A percentile compares a stretch with the other conserved stretches of the same genome.
Conservation (phyloP, 2,113 vertebrate genomes). For the Esox niger region DNA sequence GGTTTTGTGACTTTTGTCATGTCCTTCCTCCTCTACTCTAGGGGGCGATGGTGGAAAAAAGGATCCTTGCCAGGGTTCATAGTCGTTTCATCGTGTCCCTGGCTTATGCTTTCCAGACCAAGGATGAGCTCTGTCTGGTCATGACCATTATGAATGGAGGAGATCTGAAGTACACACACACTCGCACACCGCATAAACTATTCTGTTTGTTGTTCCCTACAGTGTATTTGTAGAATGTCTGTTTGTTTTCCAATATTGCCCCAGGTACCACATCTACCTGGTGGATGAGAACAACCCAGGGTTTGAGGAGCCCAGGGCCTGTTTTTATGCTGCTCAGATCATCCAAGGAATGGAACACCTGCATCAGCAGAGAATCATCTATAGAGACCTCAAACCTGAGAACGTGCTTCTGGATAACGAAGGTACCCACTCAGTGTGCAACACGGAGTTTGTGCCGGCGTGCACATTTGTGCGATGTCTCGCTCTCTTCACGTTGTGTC, state of each 20-base stretch:
- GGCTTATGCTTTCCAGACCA: slow-evolving; percentile 87
- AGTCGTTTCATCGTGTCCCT: slow-evolving; percentile 86
- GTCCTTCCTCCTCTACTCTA: slow-evolving; percentile 40
- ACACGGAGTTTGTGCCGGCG: background rate
- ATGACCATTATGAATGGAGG: slow-evolving; percentile 95
- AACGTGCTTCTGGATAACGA: slow-evolving; percentile 87
- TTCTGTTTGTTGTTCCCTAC: no score
- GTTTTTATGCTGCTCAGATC: slow-evolving; percentile 78
- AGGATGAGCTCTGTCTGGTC: slow-evolving; percentile 86
- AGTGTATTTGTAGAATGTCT: slow-evolving; percentile 41
- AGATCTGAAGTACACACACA: slow-evolving; percentile 77
- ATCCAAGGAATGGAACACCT: slow-evolving; percentile 80
- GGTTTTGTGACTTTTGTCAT: background rate
- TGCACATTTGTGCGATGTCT: slow-evolving; percentile 1
- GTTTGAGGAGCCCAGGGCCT: slow-evolving; percentile 69
- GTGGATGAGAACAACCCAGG: slow-evolving; percentile 79
- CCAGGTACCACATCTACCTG: slow-evolving; percentile 78
- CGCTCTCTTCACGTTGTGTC: slow-evolving; percentile 45
- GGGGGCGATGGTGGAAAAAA: slow-evolving; percentile 88
- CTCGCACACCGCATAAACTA: background rate
- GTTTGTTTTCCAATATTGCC: slow-evolving; percentile 34
- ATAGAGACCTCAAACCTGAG: slow-evolving; percentile 90
- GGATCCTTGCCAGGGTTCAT: slow-evolving; percentile 83
- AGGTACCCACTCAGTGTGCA: slow-evolving; percentile 67
- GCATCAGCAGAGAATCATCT: slow-evolving; percentile 78